Conservation (phyloP, 2,888 invertebrate species). For the Cordilura impudica region DNA sequence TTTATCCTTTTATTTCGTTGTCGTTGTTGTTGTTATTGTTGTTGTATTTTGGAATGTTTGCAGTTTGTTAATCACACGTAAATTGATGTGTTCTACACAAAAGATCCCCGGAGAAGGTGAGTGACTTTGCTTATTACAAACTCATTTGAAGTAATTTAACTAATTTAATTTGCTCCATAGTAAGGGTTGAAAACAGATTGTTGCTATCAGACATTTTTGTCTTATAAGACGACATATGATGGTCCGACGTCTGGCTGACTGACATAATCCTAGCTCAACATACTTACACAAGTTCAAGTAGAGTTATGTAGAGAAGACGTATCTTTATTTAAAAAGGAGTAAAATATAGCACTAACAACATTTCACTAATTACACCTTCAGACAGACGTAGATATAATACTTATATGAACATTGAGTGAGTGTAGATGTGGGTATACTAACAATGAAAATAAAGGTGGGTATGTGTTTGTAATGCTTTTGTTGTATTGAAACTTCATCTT, state of each 20-base stretch:
- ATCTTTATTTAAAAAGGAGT: constrained; percentile 2
- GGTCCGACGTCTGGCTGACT: constrained; percentile 16
- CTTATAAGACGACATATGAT: constrained; percentile 42
- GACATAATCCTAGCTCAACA: constrained; percentile 17
- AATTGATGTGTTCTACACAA: constrained; percentile 3
- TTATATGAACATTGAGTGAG: neutral
- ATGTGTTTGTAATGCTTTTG: neutral
- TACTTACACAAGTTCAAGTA: constrained; percentile 1
- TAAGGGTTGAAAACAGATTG: constrained; percentile 13
- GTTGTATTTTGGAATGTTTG: neutral
- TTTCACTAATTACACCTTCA: constrained; percentile 44
- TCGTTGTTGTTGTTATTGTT: no score
- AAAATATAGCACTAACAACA: constrained; percentile 36
- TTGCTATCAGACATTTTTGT: constrained; percentile 29
- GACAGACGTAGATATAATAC: neutral
- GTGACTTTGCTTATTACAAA: constrained; percentile 1
- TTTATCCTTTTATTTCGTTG: neutral
- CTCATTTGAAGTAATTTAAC: constrained; percentile 39
- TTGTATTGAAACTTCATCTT: neutral
- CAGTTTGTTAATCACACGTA: constrained; percentile 23
- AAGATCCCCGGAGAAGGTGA: constrained; percentile 2
- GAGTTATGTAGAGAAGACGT: constrained; percentile 13
- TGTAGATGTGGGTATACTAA: neutral
- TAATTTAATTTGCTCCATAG: constrained; percentile 37
- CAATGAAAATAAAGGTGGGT: neutral